Percentiles rank a stretch among this genome's conserved stretches.
These are phyloP conservation scores for Steatocranus sp. DNA, from an alignment of 2,797 vertebrate genomes.

Conservation along the genomic window DNA sequence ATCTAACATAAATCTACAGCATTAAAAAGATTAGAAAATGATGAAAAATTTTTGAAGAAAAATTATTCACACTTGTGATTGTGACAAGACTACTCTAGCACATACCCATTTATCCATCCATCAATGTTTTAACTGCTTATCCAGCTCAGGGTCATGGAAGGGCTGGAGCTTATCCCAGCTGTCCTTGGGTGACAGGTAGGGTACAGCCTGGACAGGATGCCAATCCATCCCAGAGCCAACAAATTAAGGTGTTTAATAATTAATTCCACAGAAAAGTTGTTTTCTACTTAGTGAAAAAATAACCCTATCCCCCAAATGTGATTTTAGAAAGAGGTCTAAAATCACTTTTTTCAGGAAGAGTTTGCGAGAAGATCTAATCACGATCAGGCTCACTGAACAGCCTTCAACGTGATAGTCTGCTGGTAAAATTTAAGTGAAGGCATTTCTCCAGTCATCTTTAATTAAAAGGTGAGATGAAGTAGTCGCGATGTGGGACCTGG, in stretches of 20 bases:
- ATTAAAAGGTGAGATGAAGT: slow-evolving; percentile 51
- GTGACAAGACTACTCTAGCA: neutral
- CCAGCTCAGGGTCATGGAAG: neutral
- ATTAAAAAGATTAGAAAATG: neutral
- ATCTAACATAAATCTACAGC: neutral
- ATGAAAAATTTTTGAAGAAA: neutral
- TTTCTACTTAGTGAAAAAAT: neutral
- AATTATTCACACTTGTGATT: neutral
- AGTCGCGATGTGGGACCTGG: slow-evolving; percentile 19
- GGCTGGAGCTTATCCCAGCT: neutral
- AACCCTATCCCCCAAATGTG: neutral
- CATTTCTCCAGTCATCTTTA: slow-evolving; percentile 34
- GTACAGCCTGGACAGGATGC: neutral
- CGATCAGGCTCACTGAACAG: slow-evolving; percentile 17
- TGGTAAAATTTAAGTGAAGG: slow-evolving; percentile 5
- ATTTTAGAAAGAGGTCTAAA: neutral
- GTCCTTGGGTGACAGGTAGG: neutral
- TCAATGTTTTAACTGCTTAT: neutral
- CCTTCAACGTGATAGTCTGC: slow-evolving; percentile 46
- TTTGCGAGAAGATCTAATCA: slow-evolving; percentile 23
- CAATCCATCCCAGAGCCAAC: neutral
- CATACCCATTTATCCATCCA: neutral
- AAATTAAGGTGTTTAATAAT: neutral
- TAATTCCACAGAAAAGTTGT: neutral
- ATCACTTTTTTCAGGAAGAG: neutral